Evolutionary conservation across 1,140 invertebrate genomes (phyloP), one percentile per base, ranked within the genome.

Genomic region (Cotesia typhae): DNA sequence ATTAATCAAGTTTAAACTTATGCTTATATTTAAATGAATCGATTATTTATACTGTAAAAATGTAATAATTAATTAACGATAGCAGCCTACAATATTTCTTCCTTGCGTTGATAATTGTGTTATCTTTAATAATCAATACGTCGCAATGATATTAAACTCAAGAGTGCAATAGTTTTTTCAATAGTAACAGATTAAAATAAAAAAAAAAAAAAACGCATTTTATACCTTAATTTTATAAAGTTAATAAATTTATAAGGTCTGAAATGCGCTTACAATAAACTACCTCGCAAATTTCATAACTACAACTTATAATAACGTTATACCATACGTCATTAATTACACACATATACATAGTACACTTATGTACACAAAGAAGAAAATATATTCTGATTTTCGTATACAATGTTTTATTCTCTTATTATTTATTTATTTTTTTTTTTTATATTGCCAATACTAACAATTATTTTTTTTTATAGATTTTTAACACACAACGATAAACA

Each of bases 161-260:
- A 80, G 85, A 86, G 86, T 87, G 85, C 86, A 87, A 87, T 87
- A 87, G 84, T 85, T 85, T 77, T 84, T 81, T 85, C 84, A 86
- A 86, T 86, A 86, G 84, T 84, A 78, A 82, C 73, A 76, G 78
- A 77, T 77, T 73, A 37, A 72, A 65, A 65, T 10, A 38, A 38
- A 65, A 36, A 38, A 47, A 38, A 38, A 65, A 36, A 38, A 47
- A 76, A 74, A 51, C 41, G 74, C 64, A 66, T 64, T 61, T 71
- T 9, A 20, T 12, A 72, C 37, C 64, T 35, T 47, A 51, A 4
- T 51, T 59, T 37, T 66, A 55, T 36, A 14, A 17, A 4, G 63
- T 17, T 17, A 61, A 38, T 53, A 67, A 51, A 35, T 65, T 37
- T 7, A 20, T 28, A 20, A 9, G 36, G 36, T 63, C 28, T 6